Conservation (phyloP, 2,113 vertebrate genomes). For the Melanerpes aurifrons region DNA sequence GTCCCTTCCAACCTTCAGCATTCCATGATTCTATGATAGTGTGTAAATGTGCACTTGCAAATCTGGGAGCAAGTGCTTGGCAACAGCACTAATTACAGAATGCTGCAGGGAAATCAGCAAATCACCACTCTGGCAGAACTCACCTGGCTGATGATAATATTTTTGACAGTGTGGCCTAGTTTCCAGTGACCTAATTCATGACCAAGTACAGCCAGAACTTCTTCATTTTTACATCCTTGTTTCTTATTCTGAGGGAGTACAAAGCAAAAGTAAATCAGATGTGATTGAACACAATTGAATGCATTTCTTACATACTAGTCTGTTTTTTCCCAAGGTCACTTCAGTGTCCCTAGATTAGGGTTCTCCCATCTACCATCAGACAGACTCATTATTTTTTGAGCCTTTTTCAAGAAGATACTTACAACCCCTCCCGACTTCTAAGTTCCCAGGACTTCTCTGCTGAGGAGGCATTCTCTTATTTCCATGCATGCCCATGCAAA, state of each 20-base stretch:
- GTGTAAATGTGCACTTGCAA: neutral
- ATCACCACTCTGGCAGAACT: neutral
- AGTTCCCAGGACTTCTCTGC: neutral
- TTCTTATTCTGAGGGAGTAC: slow-evolving; percentile 86
- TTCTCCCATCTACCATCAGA: neutral
- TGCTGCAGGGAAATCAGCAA: neutral
- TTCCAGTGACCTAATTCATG: slow-evolving; percentile 99
- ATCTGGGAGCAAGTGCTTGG: neutral
- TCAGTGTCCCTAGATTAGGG: neutral
- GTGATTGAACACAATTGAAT: neutral
- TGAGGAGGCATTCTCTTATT: neutral
- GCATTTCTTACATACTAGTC: neutral
- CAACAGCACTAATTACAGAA: neutral
- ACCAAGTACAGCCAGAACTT: slow-evolving; percentile 95
- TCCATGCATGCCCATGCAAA: neutral
- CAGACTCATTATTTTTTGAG: neutral
- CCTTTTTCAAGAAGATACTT: neutral
- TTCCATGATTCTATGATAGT: too few relatives aligned
- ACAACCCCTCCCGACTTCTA: neutral
- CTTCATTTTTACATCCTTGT: slow-evolving; percentile 96
- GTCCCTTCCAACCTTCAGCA: too few relatives aligned
- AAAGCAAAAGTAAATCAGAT: neutral
- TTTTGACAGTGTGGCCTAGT: slow-evolving; percentile 95
- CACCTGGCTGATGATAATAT: slow-evolving; percentile 98
- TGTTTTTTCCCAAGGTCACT: neutral